These are phyloP conservation scores for Pissodes strobi DNA, from an alignment of 1,140 invertebrate genomes.

Conservation along the genomic window DNA sequence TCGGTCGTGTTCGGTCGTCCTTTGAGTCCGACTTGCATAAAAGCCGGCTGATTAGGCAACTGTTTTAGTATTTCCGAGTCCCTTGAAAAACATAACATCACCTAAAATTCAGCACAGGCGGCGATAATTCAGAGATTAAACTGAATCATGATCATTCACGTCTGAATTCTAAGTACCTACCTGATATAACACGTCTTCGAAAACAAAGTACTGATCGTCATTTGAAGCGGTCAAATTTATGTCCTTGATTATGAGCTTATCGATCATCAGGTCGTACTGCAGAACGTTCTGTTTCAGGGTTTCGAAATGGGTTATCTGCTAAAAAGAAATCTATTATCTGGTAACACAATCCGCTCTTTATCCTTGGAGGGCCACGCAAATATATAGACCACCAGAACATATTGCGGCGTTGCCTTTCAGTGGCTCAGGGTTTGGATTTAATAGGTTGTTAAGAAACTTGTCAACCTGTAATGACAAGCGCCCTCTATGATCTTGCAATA, in stretches of 20 bases:
- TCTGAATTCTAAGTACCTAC: constrained; percentile 55
- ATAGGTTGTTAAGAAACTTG: no score
- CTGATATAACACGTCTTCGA: constrained; percentile 94
- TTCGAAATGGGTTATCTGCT: constrained; percentile 84
- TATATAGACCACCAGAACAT: no score
- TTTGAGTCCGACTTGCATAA: constrained; percentile 70
- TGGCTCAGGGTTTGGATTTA: no score
- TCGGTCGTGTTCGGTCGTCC: constrained; percentile 70
- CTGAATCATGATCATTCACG: not conserved
- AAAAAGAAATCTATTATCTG: no score
- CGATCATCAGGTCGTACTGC: constrained; percentile 89
- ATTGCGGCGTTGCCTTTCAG: no score
- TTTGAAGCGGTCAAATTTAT: constrained; percentile 94
- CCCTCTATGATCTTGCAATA: no score
- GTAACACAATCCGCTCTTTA: no score
- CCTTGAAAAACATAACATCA: constrained; percentile 91
- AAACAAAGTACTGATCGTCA: constrained; percentile 97
- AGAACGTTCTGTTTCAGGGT: constrained; percentile 81
- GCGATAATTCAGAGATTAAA: no score
- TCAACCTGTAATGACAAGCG: no score
- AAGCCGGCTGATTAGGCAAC: constrained; percentile 64
- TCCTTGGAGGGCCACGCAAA: no score
- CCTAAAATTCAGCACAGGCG: no score
- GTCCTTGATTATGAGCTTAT: constrained; percentile 94
- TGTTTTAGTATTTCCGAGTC: constrained; percentile 78